Base-by-base conservation (phyloP, 92 coral and sea anemone species). In the Micromussa lordhowensis region DNA sequence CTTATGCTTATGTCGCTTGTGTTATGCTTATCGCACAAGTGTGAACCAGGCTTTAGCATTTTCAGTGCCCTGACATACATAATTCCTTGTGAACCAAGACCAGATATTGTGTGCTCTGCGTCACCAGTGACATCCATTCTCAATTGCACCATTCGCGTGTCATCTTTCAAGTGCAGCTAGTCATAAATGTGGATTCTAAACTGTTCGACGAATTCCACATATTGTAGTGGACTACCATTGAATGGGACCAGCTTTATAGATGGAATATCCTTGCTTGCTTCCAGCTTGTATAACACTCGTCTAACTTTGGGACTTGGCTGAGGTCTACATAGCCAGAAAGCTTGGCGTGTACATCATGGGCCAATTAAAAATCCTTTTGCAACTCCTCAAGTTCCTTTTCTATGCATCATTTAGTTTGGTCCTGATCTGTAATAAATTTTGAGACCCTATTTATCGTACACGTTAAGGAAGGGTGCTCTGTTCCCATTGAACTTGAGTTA, bases 31-130 rank as follows among this genome's bases (percentile, higher is more conserved):
- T n/a, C n/a, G n/a, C n/a, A n/a, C n/a, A n/a, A n/a, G n/a, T n/a
- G n/a, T n/a, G n/a, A n/a, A n/a, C n/a, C n/a, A n/a, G n/a, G n/a
- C 89, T 88, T 92, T 18, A 85, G 79, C 24, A 54, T 64, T 49
- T 80, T 86, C 71, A 89, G 71, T 26, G 93, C 88, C 5, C 92
- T 89, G 10, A 83, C 88, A 48, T 85, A 85, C 90, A 92, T 92
- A 3, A 79, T 59, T 3, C 92, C 92, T 38, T 88, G 74, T 1
- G 92, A 88, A 13, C 94, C 94, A 26, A 92, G 84, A 68, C 92
- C 90, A 28, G 87, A 84, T 66, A 92, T 84, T 10, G 80, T 36
- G 71, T 90, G 76, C 58, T 79, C 68, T 2, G 91, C 92, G 14
- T 88, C 85, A 40, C 89, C 94, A 4, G 49, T 58, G 19, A 91